Conservation (phyloP, 2,888 invertebrate genomes). For the Luffia ferchaultella region DNA sequence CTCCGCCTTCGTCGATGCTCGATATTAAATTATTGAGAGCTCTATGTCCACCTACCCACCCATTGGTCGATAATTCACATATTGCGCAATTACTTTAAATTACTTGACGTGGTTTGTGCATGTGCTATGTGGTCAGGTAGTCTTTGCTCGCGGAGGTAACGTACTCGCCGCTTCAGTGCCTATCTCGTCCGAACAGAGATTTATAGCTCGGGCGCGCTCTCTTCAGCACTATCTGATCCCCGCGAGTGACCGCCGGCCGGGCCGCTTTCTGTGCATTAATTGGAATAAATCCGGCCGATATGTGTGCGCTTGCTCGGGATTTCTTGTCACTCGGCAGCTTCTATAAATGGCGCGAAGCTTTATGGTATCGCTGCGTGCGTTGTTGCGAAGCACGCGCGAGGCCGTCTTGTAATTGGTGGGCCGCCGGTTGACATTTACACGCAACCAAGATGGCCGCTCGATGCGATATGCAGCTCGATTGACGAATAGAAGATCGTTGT, state of each 20-base stretch:
- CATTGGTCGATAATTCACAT: conserved; percentile 10
- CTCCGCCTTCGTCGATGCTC: no score
- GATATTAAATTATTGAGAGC: conserved; percentile 29
- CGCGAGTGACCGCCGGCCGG: conserved; percentile 16
- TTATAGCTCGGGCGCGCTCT: conserved; percentile 9
- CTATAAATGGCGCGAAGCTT: conserved; percentile 60
- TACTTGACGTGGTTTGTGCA: conserved; percentile 16
- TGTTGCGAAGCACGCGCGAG: conserved; percentile 53
- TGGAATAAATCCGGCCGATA: conserved; percentile 44
- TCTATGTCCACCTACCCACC: background rate
- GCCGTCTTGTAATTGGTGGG: conserved; percentile 59
- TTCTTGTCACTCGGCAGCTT: conserved; percentile 26
- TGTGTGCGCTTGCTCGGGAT: conserved; percentile 27
- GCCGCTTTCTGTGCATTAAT: conserved; percentile 34
- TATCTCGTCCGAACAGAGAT: conserved; percentile 2
- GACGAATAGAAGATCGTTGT: conserved; percentile 41
- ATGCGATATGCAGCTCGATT: conserved; percentile 50
- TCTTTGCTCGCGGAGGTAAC: background rate
- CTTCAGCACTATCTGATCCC: conserved; percentile 36
- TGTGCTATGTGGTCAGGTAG: no score
- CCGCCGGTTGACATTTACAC: conserved; percentile 58
- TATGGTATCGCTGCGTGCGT: conserved; percentile 54
- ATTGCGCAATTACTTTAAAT: conserved; percentile 16
- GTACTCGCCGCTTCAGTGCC: background rate
- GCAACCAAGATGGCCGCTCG: conserved; percentile 53